Conservation (phyloP, 2,888 invertebrate genomes). For the Andrena haemorrhoa region DNA sequence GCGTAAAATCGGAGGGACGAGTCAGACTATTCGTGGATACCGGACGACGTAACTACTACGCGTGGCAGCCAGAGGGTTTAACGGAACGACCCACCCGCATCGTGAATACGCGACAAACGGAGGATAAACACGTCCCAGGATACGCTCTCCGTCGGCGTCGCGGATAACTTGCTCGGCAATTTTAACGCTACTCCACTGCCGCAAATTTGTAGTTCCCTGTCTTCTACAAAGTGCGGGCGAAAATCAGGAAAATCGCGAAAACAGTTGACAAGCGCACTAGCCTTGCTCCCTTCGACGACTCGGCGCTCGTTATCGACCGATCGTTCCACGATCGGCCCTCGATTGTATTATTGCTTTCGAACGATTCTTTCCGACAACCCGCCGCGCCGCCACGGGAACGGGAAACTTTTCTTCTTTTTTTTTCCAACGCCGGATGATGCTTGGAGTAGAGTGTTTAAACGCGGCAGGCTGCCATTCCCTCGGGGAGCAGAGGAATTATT, state of each 20-base stretch:
- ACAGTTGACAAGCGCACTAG: slow-evolving; percentile 10
- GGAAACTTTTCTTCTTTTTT: not conserved
- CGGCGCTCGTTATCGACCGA: not conserved
- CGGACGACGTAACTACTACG: not conserved
- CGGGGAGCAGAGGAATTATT: slow-evolving; percentile 37
- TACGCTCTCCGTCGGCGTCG: not conserved
- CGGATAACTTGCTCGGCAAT: not conserved
- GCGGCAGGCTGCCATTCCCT: not conserved
- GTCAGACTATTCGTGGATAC: slow-evolving; percentile 7
- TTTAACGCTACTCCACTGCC: not conserved
- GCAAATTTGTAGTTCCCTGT: not conserved
- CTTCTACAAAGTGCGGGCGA: slow-evolving; percentile 5
- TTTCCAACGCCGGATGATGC: not conserved
- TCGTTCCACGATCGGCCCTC: not conserved
- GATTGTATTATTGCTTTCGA: slow-evolving; percentile 50
- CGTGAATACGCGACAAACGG: not conserved
- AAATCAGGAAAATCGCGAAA: not conserved
- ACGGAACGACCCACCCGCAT: not conserved
- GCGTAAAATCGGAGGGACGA: slow-evolving; percentile 38
- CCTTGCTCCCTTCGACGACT: slow-evolving; percentile 23
- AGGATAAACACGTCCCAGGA: not conserved
- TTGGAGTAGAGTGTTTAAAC: not conserved
- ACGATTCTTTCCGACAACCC: not conserved
- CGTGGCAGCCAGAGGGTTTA: slow-evolving; percentile 21
- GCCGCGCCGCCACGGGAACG: not conserved